Conservation (phyloP, 2,888 invertebrate species). For the Eubasilissa splendida region DNA sequence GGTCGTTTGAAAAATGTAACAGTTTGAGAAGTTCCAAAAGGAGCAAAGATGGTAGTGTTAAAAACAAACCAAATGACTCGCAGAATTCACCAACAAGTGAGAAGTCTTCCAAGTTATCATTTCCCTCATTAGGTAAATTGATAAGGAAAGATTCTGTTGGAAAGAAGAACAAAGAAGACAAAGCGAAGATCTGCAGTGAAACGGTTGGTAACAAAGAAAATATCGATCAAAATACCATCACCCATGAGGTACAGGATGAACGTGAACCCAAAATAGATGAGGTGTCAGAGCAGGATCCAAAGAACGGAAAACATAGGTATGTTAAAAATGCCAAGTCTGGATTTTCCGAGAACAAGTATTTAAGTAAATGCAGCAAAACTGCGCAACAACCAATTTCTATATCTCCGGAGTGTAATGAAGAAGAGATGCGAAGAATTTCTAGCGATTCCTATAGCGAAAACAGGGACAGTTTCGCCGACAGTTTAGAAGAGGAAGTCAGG, state of each 20-base stretch:
- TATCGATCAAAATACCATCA: conserved; percentile 57
- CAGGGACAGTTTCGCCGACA: conserved; percentile 55
- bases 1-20: conserved; percentile 67
- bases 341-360: conserved; percentile 65
- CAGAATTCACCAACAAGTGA: conserved; percentile 58
- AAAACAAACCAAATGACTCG: conserved; percentile 60
- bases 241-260: conserved; percentile 8
- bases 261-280: conserved; percentile 59
- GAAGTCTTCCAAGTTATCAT: conserved; percentile 71
- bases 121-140: conserved; percentile 70
- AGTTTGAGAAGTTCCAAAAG: conserved; percentile 68
- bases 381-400: conserved; percentile 42
- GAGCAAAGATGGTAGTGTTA: conserved; percentile 61
- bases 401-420: conserved; percentile 64
- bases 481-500: conserved; percentile 57
- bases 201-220: conserved; percentile 56
- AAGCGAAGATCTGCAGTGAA: conserved; percentile 46
- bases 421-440: conserved; percentile 61
- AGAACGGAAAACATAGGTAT: conserved; percentile 63
- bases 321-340: conserved; percentile 67
- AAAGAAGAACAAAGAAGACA: conserved; percentile 65
- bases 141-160: conserved; percentile 71
- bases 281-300: conserved; percentile 60
- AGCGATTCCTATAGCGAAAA: conserved; percentile 61
- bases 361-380: conserved; percentile 59